phyloP scores from a whole-genome alignment of 2,113 vertebrate species.

The Dryoscopus gambensis region DNA sequence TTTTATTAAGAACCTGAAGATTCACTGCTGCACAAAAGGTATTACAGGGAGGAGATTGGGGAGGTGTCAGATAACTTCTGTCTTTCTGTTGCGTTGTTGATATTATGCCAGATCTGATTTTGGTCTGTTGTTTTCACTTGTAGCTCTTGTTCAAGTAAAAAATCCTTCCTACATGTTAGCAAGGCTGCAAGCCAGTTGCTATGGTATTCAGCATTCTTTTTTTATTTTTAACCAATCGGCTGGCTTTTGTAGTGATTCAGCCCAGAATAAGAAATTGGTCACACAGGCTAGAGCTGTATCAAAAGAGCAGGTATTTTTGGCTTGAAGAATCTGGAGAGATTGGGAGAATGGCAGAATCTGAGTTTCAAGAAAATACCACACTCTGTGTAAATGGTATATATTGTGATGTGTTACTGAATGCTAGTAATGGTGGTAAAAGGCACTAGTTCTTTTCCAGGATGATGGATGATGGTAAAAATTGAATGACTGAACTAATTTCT shows the following conservation, averaged over 20 bases:
- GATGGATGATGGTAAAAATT: background rate
- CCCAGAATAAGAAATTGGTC: background rate
- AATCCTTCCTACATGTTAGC: background rate
- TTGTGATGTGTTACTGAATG: background rate
- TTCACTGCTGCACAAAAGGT: background rate
- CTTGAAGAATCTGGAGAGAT: background rate
- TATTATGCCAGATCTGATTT: background rate
- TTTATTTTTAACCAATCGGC: background rate
- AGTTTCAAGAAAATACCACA: background rate
- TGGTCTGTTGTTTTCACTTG: constrained; percentile 1
- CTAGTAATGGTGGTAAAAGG: background rate
- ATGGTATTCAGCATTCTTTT: constrained; percentile 24
- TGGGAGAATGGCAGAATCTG: background rate
- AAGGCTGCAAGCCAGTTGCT: constrained; percentile 39
- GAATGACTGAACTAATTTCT: background rate
- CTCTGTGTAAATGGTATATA: background rate
- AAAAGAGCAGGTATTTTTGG: constrained; percentile 23
- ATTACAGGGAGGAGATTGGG: background rate
- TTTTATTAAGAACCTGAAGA: background rate
- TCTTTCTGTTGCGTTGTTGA: accelerated
- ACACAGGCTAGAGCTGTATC: background rate
- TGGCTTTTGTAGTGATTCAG: constrained; percentile 35
- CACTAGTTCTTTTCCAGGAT: background rate
- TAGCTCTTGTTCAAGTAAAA: constrained; percentile 23
- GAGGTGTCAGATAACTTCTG: background rate